phyloP scores from a whole-genome alignment of 2,888 invertebrate genomes.

The Drosophila ezoana region DNA sequence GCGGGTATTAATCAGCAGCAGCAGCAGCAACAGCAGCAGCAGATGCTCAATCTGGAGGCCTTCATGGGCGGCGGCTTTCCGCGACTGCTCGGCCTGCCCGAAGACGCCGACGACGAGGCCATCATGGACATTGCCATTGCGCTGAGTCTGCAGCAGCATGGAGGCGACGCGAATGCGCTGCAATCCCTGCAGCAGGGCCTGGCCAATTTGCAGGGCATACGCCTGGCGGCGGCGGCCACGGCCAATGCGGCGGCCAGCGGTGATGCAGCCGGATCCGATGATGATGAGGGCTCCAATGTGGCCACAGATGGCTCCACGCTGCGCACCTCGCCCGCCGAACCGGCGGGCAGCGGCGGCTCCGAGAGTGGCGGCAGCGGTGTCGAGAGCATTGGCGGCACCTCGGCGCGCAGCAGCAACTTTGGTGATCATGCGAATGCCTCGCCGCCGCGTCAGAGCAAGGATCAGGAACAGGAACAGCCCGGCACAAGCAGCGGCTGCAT shows the following conservation, averaged over 20 bases:
- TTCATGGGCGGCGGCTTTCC: slow-evolving; percentile 88
- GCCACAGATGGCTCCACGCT: slow-evolving; percentile 97
- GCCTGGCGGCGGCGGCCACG: slow-evolving; percentile 75
- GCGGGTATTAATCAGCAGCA: slow-evolving; percentile 21
- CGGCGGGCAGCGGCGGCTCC: slow-evolving; percentile 90
- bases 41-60: slow-evolving; percentile 85
- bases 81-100: slow-evolving; percentile 93
- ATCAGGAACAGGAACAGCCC: slow-evolving; percentile 57
- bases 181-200: slow-evolving; percentile 86
- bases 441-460: slow-evolving; percentile 79
- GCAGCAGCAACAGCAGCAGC: slow-evolving; percentile 66
- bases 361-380: slow-evolving; percentile 97
- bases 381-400: slow-evolving; percentile 96
- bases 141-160: slow-evolving; percentile 94
- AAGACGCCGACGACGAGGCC: slow-evolving; percentile 98
- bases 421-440: slow-evolving; percentile 87
- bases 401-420: slow-evolving; percentile 96
- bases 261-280: slow-evolving; percentile 95
- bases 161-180: slow-evolving; percentile 86
- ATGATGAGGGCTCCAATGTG: slow-evolving; percentile 95
- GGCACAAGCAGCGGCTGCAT: slow-evolving; percentile 59
- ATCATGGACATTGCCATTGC: slow-evolving; percentile 99
- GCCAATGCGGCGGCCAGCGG: slow-evolving; percentile 59
- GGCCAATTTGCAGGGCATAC: slow-evolving; percentile 83
- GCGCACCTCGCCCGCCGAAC: slow-evolving; percentile 93